phyloP scores from a whole-genome alignment of 2,888 invertebrate species.

The Pristionchus maxplancki region DNA sequence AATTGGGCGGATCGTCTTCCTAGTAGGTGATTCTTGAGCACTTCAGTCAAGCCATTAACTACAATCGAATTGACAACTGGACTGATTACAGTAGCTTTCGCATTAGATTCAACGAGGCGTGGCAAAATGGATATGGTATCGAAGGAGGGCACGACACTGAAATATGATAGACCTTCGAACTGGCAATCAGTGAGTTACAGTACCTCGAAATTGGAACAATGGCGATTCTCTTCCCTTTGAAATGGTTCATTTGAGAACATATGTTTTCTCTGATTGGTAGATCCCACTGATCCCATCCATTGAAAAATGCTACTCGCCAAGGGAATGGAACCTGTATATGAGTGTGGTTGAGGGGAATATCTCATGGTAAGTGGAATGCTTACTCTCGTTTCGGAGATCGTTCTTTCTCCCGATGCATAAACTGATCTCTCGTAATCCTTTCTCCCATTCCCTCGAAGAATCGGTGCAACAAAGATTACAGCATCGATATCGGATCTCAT shows the following conservation, averaged over 20 bases:
- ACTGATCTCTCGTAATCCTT: conserved; percentile 49
- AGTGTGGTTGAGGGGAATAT: background rate
- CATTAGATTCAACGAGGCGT: background rate
- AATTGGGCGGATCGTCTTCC: conserved; percentile 62
- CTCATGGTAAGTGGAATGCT: background rate
- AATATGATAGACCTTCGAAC: no score
- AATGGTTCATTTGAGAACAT: conserved; percentile 16
- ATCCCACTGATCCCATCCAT: conserved; percentile 53
- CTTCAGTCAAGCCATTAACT: conserved; percentile 64
- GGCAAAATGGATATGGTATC: conserved; percentile 50
- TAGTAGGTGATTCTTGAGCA: conserved; percentile 66
- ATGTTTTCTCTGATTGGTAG: conserved; percentile 47
- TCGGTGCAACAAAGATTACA: conserved; percentile 48
- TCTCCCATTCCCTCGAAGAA: conserved; percentile 30
- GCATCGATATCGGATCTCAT: conserved; percentile 3
- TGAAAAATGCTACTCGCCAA: conserved; percentile 49
- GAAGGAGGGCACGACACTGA: conserved; percentile 50
- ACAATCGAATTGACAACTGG: conserved; percentile 48
- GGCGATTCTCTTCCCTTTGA: conserved; percentile 41
- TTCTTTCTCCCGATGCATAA: conserved; percentile 46
- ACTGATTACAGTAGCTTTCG: background rate
- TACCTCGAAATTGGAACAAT: conserved; percentile 49
- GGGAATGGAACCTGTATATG: conserved; percentile 35
- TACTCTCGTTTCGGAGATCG: conserved; percentile 47
- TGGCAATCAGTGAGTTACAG: background rate